Evolutionary conservation across 2,888 invertebrate genomes (phyloP).

Genomic region (Oasisia sp.): DNA sequence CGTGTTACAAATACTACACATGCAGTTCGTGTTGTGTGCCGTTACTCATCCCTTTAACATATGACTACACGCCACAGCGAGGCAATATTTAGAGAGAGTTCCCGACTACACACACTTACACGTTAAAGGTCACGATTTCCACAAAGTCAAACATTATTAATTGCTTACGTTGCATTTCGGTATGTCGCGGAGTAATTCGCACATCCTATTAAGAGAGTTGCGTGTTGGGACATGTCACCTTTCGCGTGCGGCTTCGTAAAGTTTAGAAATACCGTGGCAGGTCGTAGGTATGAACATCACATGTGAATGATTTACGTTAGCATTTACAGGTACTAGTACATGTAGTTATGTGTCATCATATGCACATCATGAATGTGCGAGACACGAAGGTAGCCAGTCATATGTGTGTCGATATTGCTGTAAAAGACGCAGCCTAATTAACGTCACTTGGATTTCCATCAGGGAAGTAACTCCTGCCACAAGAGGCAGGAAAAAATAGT

Average conservation of each 20-base stretch:
- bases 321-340: not conserved
- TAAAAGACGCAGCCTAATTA: no score
- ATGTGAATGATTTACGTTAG: not conserved
- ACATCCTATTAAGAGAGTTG: not conserved
- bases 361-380: not conserved
- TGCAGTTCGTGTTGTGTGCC: not conserved
- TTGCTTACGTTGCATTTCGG: not conserved
- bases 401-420: no score
- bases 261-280: not conserved
- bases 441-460: no score
- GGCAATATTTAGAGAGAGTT: not conserved
- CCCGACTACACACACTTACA: not conserved
- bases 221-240: not conserved
- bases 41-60: not conserved
- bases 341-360: not conserved
- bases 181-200: not conserved
- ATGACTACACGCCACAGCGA: not conserved
- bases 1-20: not conserved
- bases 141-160: not conserved
- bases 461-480: no score
- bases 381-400: no score
- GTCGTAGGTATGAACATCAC: not conserved
- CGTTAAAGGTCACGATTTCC: not conserved
- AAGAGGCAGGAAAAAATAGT: no score
- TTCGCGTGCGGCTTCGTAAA: not conserved